Evolutionary conservation across 2,113 vertebrate genomes (phyloP), one percentile per base, ranked within the genome.

Genomic region (Cathartes aura): DNA sequence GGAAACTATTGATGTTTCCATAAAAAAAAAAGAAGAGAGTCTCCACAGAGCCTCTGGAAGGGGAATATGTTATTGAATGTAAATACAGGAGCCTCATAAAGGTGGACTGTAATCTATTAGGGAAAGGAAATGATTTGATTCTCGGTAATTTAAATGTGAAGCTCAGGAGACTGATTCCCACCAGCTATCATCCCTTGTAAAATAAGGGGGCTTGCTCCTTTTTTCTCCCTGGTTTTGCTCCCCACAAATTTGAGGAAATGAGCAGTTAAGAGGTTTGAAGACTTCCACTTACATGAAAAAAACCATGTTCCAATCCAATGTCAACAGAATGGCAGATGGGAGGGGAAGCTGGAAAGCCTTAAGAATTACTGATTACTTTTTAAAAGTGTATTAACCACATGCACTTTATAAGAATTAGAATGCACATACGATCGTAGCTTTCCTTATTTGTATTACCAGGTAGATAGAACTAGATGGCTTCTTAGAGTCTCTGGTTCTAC

Each of bases 1-100:
- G 78, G 89, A 92, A 95, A 75, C 48, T 93, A 82, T 82, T 87
- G 91, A 94, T 60, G 47, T 94, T 96, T 90, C 86, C 70, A 80
- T 86, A 85, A 94, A 62, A 92, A 72, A 93, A 50, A 72, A 29
- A 26, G 6, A 13, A 52, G n/a, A 38, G 38, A 75, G 42, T 64
- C 85, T 94, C 73, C 56, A 74, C 36, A 52, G 71, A 72, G 42
- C 24, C 60, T 71, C 38, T 94, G 70, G 53, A 89, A 95, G 24
- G 62, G 94, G 70, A 91, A 73, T 34, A 8, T 50, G 55, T 72
- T 72, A 82, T 27, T 82, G 66, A 43, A n/a, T 68, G 66, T 43
- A 90, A 95, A 90, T 63, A 59, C 24, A 63, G 89, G 72, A 66
- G 59, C 76, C 60, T 52, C 53, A 24, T 16, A 21, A 86, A 42